Evolutionary conservation across 2,797 vertebrate species (phyloP).

Genomic region (Decapterus maruadsi): DNA sequence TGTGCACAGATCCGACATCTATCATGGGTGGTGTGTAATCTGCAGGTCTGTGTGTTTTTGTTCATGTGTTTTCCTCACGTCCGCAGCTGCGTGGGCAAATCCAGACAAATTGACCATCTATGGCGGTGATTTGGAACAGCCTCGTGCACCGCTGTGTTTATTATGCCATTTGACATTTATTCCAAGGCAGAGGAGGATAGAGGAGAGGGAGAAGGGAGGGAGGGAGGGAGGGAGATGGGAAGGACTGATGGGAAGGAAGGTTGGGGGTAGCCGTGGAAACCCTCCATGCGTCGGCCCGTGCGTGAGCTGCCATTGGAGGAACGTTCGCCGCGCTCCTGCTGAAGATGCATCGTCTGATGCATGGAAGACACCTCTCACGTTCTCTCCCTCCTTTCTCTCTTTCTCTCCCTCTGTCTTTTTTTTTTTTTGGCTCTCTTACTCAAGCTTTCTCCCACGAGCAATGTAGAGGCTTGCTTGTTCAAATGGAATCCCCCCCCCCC

Average conservation of each 20-base stretch:
- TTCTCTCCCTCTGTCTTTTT: neutral
- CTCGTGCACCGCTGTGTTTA: slow-evolving; percentile 48
- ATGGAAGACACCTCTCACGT: slow-evolving; percentile 69
- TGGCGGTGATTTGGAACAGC: slow-evolving; percentile 51
- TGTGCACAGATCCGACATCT: slow-evolving; percentile 5
- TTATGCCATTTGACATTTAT: slow-evolving; percentile 81
- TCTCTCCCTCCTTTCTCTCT: slow-evolving; percentile 30
- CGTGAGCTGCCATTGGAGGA: slow-evolving; percentile 75
- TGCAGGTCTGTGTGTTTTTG: slow-evolving; percentile 12
- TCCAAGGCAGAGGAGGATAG: slow-evolving; percentile 49
- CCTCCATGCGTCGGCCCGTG: slow-evolving; percentile 62
- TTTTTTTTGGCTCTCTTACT: slow-evolving; percentile 28
- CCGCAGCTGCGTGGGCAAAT: slow-evolving; percentile 28
- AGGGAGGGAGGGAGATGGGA: neutral
- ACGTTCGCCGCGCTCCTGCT: slow-evolving; percentile 48
- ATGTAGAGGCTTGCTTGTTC: slow-evolving; percentile 64
- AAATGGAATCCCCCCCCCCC: slow-evolving; percentile 68
- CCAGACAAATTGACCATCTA: slow-evolving; percentile 59
- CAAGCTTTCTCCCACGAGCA: slow-evolving; percentile 66
- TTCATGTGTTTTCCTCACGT: slow-evolving; percentile 13
- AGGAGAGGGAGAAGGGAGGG: neutral
- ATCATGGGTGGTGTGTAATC: slow-evolving; percentile 16
- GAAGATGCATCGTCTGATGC: slow-evolving; percentile 69
- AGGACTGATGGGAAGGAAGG: slow-evolving; percentile 60
- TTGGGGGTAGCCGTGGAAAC: slow-evolving; percentile 83